phyloP scores from a whole-genome alignment of 2,888 invertebrate genomes.

The Aethes cnicana region DNA sequence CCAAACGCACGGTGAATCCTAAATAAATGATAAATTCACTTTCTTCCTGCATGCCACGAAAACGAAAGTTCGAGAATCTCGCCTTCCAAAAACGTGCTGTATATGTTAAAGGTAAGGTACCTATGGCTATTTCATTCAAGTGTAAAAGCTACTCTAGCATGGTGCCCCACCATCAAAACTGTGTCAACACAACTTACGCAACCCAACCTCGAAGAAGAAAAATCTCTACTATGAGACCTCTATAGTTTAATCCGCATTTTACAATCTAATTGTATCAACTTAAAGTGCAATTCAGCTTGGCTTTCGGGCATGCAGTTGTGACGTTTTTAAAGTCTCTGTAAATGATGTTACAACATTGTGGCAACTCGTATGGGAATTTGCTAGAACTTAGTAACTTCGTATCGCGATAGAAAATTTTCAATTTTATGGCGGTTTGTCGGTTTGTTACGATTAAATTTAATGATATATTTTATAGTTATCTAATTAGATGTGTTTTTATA shows the following conservation, averaged over 20 bases:
- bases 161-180: conserved; percentile 41
- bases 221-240: conserved; percentile 45
- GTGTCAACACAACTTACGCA: conserved; percentile 78
- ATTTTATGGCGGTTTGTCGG: no score
- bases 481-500: no score
- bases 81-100: no score
- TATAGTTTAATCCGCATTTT: neutral
- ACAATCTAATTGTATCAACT: neutral
- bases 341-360: conserved; percentile 49
- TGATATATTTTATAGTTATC: no score
- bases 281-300: conserved; percentile 14
- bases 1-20: no score
- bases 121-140: conserved; percentile 10
- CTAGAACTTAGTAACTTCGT: conserved; percentile 21
- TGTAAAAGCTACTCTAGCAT: conserved; percentile 10
- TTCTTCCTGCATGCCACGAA: no score
- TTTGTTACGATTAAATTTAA: no score
- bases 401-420: conserved; percentile 13
- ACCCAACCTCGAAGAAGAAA: conserved; percentile 69
- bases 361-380: conserved; percentile 37
- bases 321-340: conserved; percentile 30
- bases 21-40: no score
- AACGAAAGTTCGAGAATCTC: no score
- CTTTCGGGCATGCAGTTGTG: conserved; percentile 28
- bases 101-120: no score